Conservation (phyloP, 2,797 vertebrate genomes). For the Neopelma chrysocephalum region DNA sequence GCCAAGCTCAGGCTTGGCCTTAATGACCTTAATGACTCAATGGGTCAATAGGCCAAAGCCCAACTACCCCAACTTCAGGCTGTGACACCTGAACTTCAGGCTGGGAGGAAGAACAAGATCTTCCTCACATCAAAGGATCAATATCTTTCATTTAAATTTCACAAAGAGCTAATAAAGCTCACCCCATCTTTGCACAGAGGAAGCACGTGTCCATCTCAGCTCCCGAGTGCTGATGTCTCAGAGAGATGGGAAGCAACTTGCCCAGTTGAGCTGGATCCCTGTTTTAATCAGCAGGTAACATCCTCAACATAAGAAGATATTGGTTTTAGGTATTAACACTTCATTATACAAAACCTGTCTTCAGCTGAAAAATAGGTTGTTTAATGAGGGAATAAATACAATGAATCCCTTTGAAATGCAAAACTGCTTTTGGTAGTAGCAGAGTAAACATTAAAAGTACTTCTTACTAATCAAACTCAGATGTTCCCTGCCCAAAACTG, state of each 20-base stretch:
- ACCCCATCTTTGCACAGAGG: background rate
- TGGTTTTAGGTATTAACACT: background rate
- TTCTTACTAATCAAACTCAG: background rate
- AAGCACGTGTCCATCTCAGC: background rate
- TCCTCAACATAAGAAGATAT: background rate
- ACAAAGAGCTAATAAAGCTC: background rate
- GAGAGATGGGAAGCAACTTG: background rate
- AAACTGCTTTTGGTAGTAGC: background rate
- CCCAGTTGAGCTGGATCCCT: background rate
- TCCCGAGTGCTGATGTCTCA: background rate
- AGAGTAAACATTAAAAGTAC: background rate
- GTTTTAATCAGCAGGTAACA: background rate
- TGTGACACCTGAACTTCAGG: background rate
- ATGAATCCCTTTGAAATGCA: slow-evolving; percentile 21
- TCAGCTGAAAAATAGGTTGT: background rate
- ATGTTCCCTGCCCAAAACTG: background rate
- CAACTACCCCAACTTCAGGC: background rate
- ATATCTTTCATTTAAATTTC: background rate
- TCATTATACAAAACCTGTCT: background rate
- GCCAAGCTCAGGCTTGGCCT: background rate
- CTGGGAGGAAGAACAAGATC: background rate
- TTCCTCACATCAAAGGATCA: background rate
- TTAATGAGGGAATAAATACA: background rate
- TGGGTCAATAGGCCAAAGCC: background rate
- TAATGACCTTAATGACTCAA: background rate